phyloP scores from a whole-genome alignment of 30 jellyfish, hydroid and myxozoan genomes.

The Hydractinia echinata region DNA sequence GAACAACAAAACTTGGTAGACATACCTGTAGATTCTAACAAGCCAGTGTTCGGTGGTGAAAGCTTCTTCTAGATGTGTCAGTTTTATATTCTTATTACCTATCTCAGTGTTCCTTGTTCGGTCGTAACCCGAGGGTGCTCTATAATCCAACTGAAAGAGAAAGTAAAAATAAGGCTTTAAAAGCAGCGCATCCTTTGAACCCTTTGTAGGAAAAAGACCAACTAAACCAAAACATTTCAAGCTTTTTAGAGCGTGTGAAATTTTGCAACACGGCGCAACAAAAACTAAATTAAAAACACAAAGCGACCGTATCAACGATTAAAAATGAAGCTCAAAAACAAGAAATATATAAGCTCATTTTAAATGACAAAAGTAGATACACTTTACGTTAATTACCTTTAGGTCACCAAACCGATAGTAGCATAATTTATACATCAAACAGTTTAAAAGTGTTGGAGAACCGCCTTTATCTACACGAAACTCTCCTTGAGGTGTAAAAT shows the following conservation, averaged over 20 bases:
- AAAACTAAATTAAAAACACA: neutral
- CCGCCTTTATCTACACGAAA: slow-evolving; percentile 95
- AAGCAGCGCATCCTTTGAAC: too few relatives aligned
- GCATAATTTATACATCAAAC: slow-evolving; percentile 93
- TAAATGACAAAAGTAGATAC: neutral
- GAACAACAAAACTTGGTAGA: neutral
- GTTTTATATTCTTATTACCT: slow-evolving; percentile 86
- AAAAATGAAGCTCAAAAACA: neutral
- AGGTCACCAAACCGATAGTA: slow-evolving; percentile 90
- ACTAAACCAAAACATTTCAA: too few relatives aligned
- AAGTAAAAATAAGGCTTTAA: neutral
- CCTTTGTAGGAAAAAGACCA: too few relatives aligned
- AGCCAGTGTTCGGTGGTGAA: slow-evolving; percentile 99
- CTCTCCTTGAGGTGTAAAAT: slow-evolving; percentile 98
- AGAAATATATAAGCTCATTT: neutral
- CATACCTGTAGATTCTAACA: slow-evolving; percentile 93
- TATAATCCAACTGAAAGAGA: slow-evolving; percentile 67
- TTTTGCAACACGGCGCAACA: too few relatives aligned
- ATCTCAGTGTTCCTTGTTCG: slow-evolving; percentile 96
- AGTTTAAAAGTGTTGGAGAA: slow-evolving; percentile 77
- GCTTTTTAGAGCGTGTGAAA: too few relatives aligned
- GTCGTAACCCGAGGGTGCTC: slow-evolving; percentile 99
- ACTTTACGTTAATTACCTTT: slow-evolving; percentile 55
- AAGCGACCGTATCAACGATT: neutral
- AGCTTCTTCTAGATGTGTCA: slow-evolving; percentile 96